These are phyloP conservation scores for Lytechinus variegatus DNA, from an alignment of 35 echinoderm and acorn worm species.

Conservation along the genomic window DNA sequence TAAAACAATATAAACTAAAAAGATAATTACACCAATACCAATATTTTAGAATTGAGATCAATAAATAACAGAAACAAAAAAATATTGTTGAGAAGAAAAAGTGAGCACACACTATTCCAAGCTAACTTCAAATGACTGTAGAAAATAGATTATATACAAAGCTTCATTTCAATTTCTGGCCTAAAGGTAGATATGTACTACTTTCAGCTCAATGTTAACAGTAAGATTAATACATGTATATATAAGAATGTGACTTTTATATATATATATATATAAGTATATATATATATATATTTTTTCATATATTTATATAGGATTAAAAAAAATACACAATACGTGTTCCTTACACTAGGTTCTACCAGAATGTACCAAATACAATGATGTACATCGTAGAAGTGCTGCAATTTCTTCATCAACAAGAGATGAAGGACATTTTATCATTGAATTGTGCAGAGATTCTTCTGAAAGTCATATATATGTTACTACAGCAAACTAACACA, in stretches of 20 bases:
- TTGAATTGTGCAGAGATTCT: not conserved
- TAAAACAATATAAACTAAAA: slow-evolving; percentile 14
- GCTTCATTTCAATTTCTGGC: not conserved
- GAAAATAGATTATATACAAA: slow-evolving; percentile 21
- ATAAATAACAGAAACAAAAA: slow-evolving; percentile 15
- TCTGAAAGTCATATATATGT: not conserved
- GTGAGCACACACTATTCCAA: slow-evolving; percentile 17
- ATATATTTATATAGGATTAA: slow-evolving; percentile 16
- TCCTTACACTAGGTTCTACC: not conserved
- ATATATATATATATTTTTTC: slow-evolving; percentile 5
- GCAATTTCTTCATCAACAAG: slow-evolving; percentile 3
- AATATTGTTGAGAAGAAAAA: not conserved
- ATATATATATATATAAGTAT: not conserved
- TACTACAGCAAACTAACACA: not conserved
- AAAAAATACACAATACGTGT: slow-evolving; percentile 13
- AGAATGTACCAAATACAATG: not conserved
- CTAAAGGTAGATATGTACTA: slow-evolving; percentile 19
- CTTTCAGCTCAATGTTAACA: not conserved
- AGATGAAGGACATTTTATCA: not conserved
- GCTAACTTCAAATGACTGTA: slow-evolving; percentile 12
- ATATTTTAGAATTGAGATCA: not conserved
- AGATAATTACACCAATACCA: slow-evolving; percentile 4
- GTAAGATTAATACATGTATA: slow-evolving; percentile 15
- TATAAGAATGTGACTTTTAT: slow-evolving; percentile 20
- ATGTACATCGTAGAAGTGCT: not conserved